Conservation (phyloP, 2,888 invertebrate genomes). For the Dastarcus helophoroides region DNA sequence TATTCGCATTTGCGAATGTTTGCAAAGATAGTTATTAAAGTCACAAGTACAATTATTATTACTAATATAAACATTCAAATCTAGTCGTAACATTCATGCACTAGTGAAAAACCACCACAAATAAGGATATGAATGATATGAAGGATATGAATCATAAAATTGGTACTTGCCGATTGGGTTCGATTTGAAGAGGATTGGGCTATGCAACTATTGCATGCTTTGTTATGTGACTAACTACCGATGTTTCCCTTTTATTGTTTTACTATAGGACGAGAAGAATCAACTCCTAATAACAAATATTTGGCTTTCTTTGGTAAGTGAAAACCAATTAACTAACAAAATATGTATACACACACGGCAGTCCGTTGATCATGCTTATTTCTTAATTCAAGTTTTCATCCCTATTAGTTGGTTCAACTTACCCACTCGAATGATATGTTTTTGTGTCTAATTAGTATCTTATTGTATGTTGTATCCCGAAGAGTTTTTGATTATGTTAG, state of each 20-base stretch:
- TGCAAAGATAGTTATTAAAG: no score
- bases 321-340: slow-evolving; percentile 39
- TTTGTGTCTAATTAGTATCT: slow-evolving; percentile 19
- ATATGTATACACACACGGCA: slow-evolving; percentile 38
- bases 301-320: slow-evolving; percentile 92
- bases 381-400: slow-evolving; percentile 25
- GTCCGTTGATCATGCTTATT: slow-evolving; percentile 30
- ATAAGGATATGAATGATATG: no score
- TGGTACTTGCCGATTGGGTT: neutral
- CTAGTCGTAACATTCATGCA: no score
- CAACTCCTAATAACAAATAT: slow-evolving; percentile 91
- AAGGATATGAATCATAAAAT: no score
- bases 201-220: slow-evolving; percentile 29
- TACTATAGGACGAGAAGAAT: slow-evolving; percentile 88
- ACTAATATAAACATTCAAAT: no score
- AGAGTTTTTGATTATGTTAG: slow-evolving; percentile 22
- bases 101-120: no score
- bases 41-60: no score
- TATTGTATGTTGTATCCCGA: slow-evolving; percentile 21
- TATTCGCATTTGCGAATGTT: no score
- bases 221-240: slow-evolving; percentile 40
- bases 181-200: slow-evolving; percentile 2
- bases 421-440: slow-evolving; percentile 26
- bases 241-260: slow-evolving; percentile 64
- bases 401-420: slow-evolving; percentile 27